Evolutionary conservation across 30 jellyfish, hydroid and myxozoan species (phyloP), one percentile per base, ranked within the genome.

Genomic region (Turritopsis dohrnii): DNA sequence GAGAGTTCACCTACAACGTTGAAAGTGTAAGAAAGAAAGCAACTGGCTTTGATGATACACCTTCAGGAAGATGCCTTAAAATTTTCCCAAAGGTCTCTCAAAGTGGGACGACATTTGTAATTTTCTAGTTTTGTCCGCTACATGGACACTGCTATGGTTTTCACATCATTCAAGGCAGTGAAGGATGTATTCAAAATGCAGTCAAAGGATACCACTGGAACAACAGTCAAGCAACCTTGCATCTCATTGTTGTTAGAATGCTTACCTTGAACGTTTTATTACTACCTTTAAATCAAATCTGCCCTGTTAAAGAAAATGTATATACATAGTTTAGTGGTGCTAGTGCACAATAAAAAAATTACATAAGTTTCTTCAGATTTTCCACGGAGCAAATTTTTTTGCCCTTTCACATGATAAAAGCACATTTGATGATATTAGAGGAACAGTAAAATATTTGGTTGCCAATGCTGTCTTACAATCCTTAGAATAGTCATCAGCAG

Each of bases 371-470:
- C 22, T 18, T 88, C 16, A 84, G 29, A 60, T 26, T 84, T 66
- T 74, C 88, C 88, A 71, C 72, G 28, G 88, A 84, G 30, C 74
- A 26, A 83, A 71, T 73, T 28, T 84, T 75, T 84, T 84, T 84
- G 90, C 89, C n/a, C 72, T 88, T 31, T 29, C 79, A 18, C 90
- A 84, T 84, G 90, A n/a, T n/a, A n/a, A n/a, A n/a, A n/a, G n/a
- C n/a, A n/a, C n/a, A n/a, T n/a, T n/a, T n/a, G n/a, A n/a, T 84
- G 89, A 87, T 16, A 76, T 84, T 71, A 87, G 90, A 16, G 90
- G 89, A 31, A 84, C 90, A 26, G 89, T 84, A n/a, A 84, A 84
- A 76, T 52, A 52, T 29, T 74, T 72, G 8, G 90, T 84, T 1
- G 89, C 88, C 8, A 83, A 69, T 27, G 90, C 90, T 24, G 74